A percentile compares a stretch with the other conserved stretches of the same genome.
Conservation (phyloP, 2,797 vertebrate genomes). For the Gallinago nigripennis region DNA sequence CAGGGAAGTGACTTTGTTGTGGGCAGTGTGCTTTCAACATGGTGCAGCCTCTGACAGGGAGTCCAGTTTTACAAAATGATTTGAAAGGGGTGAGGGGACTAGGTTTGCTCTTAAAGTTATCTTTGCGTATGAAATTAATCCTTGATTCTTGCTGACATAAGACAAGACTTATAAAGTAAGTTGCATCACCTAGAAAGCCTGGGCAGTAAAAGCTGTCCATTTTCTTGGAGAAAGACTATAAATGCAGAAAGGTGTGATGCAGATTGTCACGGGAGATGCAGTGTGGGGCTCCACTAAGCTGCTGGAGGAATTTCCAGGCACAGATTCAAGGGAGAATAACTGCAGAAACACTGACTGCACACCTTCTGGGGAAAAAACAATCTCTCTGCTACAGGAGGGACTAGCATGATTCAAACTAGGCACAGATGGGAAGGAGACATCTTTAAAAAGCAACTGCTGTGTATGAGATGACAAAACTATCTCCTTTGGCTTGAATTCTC, state of each 20-base stretch:
- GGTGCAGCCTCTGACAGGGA: background rate
- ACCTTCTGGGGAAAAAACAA: background rate
- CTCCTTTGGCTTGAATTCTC: background rate
- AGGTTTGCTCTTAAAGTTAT: background rate
- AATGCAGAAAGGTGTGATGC: background rate
- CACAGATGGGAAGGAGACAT: background rate
- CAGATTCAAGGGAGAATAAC: background rate
- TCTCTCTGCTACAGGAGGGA: background rate
- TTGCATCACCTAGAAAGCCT: background rate
- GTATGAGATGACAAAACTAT: background rate
- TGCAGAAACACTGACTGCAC: background rate
- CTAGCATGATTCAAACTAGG: fast-evolving
- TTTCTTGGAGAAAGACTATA: background rate
- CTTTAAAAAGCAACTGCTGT: background rate
- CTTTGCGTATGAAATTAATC: background rate
- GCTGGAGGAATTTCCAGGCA: background rate
- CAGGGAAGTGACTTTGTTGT: background rate
- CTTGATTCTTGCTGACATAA: background rate
- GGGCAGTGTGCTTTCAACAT: background rate
- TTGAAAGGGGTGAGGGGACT: background rate
- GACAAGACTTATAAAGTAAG: too few relatives aligned
- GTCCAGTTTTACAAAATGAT: background rate
- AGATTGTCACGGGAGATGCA: background rate
- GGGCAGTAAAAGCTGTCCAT: background rate
- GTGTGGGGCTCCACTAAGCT: background rate